Evolutionary conservation across 2,888 invertebrate species (phyloP).

Genomic region (Microctonus aethiopoides): DNA sequence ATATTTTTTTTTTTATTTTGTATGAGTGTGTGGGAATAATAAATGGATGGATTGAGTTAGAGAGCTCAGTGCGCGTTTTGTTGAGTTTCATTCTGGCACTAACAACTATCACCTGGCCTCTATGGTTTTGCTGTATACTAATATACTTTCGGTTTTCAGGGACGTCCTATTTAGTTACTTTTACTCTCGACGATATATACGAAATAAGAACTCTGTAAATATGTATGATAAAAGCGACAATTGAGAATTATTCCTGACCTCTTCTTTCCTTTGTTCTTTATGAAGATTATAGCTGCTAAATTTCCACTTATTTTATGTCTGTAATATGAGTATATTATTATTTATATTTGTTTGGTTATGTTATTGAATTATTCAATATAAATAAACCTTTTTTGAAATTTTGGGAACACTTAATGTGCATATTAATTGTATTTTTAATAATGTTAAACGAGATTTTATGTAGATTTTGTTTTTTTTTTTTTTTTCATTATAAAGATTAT

Average conservation of each 20-base stretch:
- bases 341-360: neutral
- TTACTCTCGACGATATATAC: slow-evolving; percentile 35
- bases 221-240: neutral
- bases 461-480: no score
- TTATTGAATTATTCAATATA: neutral
- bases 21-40: neutral
- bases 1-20: neutral
- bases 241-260: neutral
- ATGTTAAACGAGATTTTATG: no score
- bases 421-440: neutral
- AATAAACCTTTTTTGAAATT: neutral
- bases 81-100: neutral
- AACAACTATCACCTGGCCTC: slow-evolving; percentile 26
- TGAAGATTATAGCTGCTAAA: neutral
- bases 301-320: neutral
- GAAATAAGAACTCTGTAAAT: slow-evolving; percentile 30
- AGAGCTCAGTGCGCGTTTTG: neutral
- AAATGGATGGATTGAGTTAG: neutral
- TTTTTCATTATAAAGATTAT: no score
- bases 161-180: slow-evolving; percentile 34
- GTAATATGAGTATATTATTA: neutral
- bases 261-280: neutral
- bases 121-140: neutral
- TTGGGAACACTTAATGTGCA: neutral
- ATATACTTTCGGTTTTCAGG: slow-evolving; percentile 36